These are phyloP conservation scores for Grammomys dolichurus DNA, from an alignment of 2,113 vertebrate genomes.

Conservation along the genomic window DNA sequence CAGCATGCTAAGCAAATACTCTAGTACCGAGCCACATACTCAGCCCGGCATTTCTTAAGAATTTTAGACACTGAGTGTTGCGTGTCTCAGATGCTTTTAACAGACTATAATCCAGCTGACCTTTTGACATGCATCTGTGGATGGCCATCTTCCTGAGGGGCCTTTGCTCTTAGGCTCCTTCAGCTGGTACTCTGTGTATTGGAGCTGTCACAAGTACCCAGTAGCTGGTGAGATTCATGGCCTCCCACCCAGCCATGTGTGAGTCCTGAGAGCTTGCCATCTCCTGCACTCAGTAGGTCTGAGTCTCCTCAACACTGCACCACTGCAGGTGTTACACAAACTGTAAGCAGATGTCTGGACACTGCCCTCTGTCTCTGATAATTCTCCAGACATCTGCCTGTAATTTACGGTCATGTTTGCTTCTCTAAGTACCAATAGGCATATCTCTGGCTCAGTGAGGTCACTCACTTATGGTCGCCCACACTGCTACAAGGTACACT, in stretches of 20 bases:
- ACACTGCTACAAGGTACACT: too few species aligned
- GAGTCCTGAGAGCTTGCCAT: neutral
- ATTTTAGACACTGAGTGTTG: neutral
- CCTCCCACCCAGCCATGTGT: neutral
- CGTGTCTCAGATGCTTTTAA: neutral
- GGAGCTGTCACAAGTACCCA: neutral
- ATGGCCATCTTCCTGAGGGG: neutral
- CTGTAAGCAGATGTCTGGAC: neutral
- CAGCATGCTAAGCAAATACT: neutral
- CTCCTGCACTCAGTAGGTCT: neutral
- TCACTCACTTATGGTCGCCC: neutral
- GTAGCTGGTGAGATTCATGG: neutral
- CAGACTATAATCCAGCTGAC: neutral
- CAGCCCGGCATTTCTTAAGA: neutral
- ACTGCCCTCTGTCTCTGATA: neutral
- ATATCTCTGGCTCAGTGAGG: neutral
- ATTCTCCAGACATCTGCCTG: too few species aligned
- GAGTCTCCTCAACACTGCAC: neutral
- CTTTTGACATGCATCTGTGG: too few species aligned
- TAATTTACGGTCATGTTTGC: too few species aligned
- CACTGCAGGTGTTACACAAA: neutral
- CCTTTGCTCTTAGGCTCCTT: neutral
- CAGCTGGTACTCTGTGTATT: neutral
- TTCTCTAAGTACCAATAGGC: neutral
- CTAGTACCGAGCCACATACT: too few species aligned